Base-by-base conservation (phyloP, 2,113 vertebrate species). In the Corythornis vintsioides region DNA sequence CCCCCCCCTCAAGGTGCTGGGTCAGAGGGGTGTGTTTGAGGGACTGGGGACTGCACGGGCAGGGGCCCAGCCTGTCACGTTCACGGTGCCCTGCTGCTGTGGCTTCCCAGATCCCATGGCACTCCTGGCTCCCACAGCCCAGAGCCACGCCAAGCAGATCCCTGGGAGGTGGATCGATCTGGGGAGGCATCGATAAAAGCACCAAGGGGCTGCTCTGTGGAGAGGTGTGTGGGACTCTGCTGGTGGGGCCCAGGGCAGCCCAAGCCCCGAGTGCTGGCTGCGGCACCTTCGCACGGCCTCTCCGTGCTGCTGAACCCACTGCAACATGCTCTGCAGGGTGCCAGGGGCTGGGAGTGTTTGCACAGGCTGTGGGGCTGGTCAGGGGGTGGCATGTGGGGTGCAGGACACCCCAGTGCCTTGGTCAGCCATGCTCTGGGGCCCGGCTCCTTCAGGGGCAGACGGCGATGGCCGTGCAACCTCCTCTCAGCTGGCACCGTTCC, bases 101-200 rank as follows among this genome's bases (percentile, higher is more conserved):
- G 3, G 17, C 8, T 8, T n/a, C 21, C 18, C 13, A 2, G 10
- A 11, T 14, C 12, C 28, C 45, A 2, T 16, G 16, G 35, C 1
- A 4, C 9, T 26, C 17, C 15, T 10, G 1, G 10, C 18, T 22
- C 12, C 24, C 33, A 2, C 16, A 14, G n/a, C 1, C 4, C 0
- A 0, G 24, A 33, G 28, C 28, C 4, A 0, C 8, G 8, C 12
- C 7, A 6, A 4, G 26, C 65, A 17, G 15, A 7, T 42, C 75
- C 15, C 7, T n/a, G 33, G 28, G 31, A 33, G 14, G 20, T 18
- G 2, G 26, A 7, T 5, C 55, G 33, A 19, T 45, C 31, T 56
- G 42, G 17, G 40, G 35, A 47, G 52, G 15, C 31, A 17, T 8
- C 7, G 6, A 69, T 43, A 74, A 28, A 65, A 52, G 42, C 7